Conservation (phyloP, 64 coral and sea anemone species). For the Pachyseris speciosa region DNA sequence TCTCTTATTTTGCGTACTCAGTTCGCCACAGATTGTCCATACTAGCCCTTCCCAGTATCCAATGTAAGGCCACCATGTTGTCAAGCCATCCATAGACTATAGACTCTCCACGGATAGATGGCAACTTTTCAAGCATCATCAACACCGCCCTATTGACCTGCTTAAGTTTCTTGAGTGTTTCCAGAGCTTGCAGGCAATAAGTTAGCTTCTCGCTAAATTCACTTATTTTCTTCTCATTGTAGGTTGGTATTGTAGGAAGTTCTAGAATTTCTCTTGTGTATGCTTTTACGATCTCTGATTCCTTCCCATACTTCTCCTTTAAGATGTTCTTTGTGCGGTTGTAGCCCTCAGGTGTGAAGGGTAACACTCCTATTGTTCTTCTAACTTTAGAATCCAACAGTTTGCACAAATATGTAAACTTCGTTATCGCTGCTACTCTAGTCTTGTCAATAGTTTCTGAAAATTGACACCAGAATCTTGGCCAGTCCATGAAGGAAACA, state of each 20-base stretch:
- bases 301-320: conserved; percentile 47
- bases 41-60: conserved; percentile 1
- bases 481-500: conserved; percentile 54
- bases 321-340: conserved; percentile 29
- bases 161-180: too few relatives aligned
- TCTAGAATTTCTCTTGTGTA: conserved; percentile 25
- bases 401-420: conserved; percentile 49
- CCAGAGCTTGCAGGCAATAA: too few relatives aligned
- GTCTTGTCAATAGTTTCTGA: too few relatives aligned
- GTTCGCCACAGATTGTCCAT: background rate
- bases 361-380: conserved; percentile 22
- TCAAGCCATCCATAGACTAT: background rate
- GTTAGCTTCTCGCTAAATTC: too few relatives aligned
- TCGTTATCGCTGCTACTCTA: conserved; percentile 3
- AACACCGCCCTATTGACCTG: too few relatives aligned
- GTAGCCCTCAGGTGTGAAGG: conserved; percentile 49
- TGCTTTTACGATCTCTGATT: conserved; percentile 42
- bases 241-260: background rate
- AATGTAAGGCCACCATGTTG: background rate
- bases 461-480: conserved; percentile 58
- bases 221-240: too few relatives aligned
- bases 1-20: background rate
- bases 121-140: too few relatives aligned
- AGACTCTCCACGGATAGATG: too few relatives aligned
- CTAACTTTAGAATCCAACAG: conserved; percentile 21